Conservation (phyloP, 2,888 invertebrate genomes). For the Euspilapteryx auroguttella region DNA sequence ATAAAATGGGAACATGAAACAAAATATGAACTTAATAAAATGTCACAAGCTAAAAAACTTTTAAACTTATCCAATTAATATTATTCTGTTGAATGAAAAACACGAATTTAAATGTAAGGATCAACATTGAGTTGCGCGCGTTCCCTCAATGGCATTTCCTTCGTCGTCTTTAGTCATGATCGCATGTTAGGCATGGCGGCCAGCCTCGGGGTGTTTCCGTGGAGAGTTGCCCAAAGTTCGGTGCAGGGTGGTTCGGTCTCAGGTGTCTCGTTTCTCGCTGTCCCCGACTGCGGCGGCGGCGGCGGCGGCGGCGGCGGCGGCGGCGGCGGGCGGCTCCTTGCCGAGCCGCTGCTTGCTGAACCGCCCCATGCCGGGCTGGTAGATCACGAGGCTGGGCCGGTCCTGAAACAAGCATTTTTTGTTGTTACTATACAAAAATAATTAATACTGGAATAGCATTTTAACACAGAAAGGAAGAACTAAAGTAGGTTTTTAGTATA, state of each 20-base stretch:
- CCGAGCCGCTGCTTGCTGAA: constrained; percentile 68
- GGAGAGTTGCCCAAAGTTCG: constrained; percentile 52
- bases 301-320: constrained; percentile 34
- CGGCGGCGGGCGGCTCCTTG: constrained; percentile 39
- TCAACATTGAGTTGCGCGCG: no score
- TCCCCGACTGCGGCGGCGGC: constrained; percentile 31
- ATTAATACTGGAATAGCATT: no score
- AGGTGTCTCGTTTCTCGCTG: constrained; percentile 56
- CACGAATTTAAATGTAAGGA: constrained; percentile 30
- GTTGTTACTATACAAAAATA: no score
- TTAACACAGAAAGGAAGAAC: no score
- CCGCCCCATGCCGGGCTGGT: constrained; percentile 87
- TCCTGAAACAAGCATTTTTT: constrained; percentile 64
- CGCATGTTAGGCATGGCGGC: no score
- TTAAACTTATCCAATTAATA: constrained; percentile 30
- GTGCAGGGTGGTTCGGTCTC: no score
- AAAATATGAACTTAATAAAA: no score
- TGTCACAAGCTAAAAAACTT: constrained; percentile 43
- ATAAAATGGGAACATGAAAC: constrained; percentile 49
- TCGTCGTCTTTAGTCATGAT: no score
- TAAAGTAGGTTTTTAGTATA: no score
- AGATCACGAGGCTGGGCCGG: constrained; percentile 87
- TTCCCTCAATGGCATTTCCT: no score
- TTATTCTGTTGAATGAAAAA: constrained; percentile 24
- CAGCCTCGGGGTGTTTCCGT: constrained; percentile 50